Conservation (phyloP, 2,797 vertebrate species). For the Acanthurus lineatus region DNA sequence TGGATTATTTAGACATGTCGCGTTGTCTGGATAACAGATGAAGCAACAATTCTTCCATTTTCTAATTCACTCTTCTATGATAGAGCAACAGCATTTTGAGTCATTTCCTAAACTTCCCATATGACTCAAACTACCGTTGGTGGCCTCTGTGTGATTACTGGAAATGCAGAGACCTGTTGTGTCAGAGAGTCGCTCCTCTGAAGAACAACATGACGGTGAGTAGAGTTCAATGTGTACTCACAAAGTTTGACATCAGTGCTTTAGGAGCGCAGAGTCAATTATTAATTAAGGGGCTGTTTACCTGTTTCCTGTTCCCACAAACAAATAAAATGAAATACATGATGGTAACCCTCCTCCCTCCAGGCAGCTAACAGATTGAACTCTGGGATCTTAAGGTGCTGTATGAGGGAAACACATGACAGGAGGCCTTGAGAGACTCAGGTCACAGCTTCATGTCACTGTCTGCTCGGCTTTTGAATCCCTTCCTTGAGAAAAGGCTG, state of each 20-base stretch:
- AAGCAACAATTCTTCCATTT: not conserved
- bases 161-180: not conserved
- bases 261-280: not conserved
- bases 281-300: not conserved
- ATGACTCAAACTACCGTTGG: slow-evolving; percentile 6
- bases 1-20: not conserved
- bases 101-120: slow-evolving; percentile 42
- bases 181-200: not conserved
- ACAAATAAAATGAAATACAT: not conserved
- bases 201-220: not conserved
- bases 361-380: slow-evolving; percentile 4
- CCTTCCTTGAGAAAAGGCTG: not conserved
- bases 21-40: not conserved
- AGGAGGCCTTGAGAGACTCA: slow-evolving; percentile 27
- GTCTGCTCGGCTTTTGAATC: slow-evolving; percentile 19
- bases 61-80: slow-evolving; percentile 1
- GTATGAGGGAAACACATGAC: slow-evolving; percentile 46
- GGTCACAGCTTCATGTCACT: slow-evolving; percentile 38
- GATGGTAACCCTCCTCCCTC: too few relatives aligned
- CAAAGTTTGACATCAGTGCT: not conserved
- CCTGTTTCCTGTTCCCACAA: not conserved
- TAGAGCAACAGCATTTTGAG: not conserved
- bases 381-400: slow-evolving; percentile 11
- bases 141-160: not conserved
- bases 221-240: not conserved